Conservation (phyloP, 1,140 invertebrate genomes). For the Plutomurus gul region DNA sequence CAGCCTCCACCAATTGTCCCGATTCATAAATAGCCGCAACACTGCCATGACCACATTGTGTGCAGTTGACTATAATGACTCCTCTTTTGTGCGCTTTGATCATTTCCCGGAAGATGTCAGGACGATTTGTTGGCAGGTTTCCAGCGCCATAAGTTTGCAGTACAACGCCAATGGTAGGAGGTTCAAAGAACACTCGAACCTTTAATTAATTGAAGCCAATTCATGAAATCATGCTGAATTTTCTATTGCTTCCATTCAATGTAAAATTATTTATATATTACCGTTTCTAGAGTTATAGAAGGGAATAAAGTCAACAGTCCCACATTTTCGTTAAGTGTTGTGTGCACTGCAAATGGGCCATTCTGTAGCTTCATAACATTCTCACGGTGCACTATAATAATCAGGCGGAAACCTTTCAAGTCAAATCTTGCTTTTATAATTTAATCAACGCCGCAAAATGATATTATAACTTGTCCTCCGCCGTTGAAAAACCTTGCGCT, state of each 20-base stretch:
- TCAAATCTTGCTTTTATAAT: no score
- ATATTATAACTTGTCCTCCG: no score
- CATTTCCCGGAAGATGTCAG: slow-evolving; percentile 78
- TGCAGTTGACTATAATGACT: slow-evolving; percentile 89
- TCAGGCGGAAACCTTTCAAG: no score
- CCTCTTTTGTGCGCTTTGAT: slow-evolving; percentile 74
- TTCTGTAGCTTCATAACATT: no score
- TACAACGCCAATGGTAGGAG: slow-evolving; percentile 85
- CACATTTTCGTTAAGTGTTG: slow-evolving; percentile 79
- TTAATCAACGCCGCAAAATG: no score
- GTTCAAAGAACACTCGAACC: slow-evolving; percentile 76
- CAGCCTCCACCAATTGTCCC: no score
- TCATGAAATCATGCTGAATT: no score
- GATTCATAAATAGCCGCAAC: slow-evolving; percentile 79
- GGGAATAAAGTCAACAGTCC: slow-evolving; percentile 86
- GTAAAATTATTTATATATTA: slow-evolving; percentile 58
- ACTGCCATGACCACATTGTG: slow-evolving; percentile 79
- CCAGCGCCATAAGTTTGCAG: slow-evolving; percentile 91
- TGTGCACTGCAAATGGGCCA: slow-evolving; percentile 77
- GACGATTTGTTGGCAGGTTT: slow-evolving; percentile 83
- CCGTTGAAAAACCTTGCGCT: no score
- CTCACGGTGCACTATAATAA: no score
- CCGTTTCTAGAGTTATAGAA: slow-evolving; percentile 78
- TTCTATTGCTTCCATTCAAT: no score
- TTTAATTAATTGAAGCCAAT: no score